A percentile compares a stretch with the other conserved stretches of the same genome.
Evolutionary conservation across 1,140 invertebrate species (phyloP).

Genomic region (Drosophila seguyi): DNA sequence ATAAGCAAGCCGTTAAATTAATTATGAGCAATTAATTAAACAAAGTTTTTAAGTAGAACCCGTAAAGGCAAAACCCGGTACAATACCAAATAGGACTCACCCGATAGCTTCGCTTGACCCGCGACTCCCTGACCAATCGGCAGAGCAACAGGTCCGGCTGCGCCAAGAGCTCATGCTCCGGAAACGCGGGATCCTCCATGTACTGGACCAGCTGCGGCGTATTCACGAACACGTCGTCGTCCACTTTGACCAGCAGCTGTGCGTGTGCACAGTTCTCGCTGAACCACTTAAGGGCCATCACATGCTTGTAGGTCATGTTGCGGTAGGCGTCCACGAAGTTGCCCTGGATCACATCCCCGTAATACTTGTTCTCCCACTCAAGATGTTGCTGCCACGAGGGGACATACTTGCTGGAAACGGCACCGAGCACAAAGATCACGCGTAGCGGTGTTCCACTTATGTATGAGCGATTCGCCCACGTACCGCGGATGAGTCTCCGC

Average conservation of each 20-base stretch:
- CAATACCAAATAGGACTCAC: constrained; percentile 24
- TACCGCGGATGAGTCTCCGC: constrained; percentile 88
- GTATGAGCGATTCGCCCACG: constrained; percentile 87
- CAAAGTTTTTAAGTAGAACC: not conserved
- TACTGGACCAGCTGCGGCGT: constrained; percentile 88
- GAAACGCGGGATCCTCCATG: constrained; percentile 78
- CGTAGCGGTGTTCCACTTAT: constrained; percentile 80
- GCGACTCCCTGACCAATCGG: constrained; percentile 85
- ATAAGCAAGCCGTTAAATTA: not conserved
- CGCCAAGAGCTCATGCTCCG: constrained; percentile 45
- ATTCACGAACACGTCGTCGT: constrained; percentile 93
- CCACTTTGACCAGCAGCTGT: constrained; percentile 91
- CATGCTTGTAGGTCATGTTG: constrained; percentile 95
- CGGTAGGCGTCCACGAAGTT: constrained; percentile 92
- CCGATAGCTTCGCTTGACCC: constrained; percentile 88
- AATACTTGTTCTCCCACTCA: constrained; percentile 87
- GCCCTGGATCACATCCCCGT: constrained; percentile 92
- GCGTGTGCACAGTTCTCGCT: constrained; percentile 89
- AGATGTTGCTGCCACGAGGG: constrained; percentile 85
- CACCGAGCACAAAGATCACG: constrained; percentile 90
- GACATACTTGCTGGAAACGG: constrained; percentile 68
- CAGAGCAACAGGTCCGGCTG: constrained; percentile 87
- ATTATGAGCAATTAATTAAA: not conserved
- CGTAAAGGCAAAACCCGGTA: not conserved
- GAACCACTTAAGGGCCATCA: constrained; percentile 93